phyloP scores from a whole-genome alignment of 2,113 vertebrate genomes.

The Apeltes quadracus region DNA sequence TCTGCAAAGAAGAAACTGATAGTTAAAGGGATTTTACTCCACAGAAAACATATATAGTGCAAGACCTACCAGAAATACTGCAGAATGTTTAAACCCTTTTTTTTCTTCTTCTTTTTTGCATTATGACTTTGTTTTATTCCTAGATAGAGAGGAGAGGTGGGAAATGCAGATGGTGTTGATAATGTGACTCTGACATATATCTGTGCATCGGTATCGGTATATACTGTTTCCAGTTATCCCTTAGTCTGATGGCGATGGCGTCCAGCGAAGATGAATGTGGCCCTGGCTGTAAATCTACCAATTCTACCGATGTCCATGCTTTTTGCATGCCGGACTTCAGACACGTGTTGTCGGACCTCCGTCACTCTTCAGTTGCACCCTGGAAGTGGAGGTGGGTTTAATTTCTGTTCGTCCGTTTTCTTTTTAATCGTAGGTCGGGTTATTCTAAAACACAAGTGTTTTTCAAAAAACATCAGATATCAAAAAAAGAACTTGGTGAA shows the following conservation, averaged over 20 bases:
- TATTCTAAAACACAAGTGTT: not conserved
- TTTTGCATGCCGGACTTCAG: accelerated
- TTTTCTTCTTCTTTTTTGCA: not conserved
- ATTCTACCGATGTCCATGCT: too few species aligned
- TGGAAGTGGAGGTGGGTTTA: not conserved
- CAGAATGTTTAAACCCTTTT: not conserved
- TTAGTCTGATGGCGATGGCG: not conserved
- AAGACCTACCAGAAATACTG: not conserved
- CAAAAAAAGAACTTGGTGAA: not conserved
- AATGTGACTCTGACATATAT: not conserved
- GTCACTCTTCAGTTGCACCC: constrained; percentile 4
- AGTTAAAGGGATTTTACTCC: not conserved
- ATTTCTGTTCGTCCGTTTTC: not conserved
- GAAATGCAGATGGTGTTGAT: not conserved
- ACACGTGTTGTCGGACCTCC: not conserved
- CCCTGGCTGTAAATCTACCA: accelerated
- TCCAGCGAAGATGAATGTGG: accelerated
- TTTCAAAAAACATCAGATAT: not conserved
- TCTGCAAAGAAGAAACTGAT: not conserved
- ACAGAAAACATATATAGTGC: not conserved
- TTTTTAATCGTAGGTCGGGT: too few species aligned
- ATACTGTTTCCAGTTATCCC: constrained; percentile 10
- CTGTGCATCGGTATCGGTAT: not conserved
- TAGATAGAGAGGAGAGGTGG: not conserved
- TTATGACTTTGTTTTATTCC: not conserved